A percentile compares a stretch with the other conserved stretches of the same genome.
phyloP scores from a whole-genome alignment of 2,888 invertebrate species.

The Lochmaea crataegi region DNA sequence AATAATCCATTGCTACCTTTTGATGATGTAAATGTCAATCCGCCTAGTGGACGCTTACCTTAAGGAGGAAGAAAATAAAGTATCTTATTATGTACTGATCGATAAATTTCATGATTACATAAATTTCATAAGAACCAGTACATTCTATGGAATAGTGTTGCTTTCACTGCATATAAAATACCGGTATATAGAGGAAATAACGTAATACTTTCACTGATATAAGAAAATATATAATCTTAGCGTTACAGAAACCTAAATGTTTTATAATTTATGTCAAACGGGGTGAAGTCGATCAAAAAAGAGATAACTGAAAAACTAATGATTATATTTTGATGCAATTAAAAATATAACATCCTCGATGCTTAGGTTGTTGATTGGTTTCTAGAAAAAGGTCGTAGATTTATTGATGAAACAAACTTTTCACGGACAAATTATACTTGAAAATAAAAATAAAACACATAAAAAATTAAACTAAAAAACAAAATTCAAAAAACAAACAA shows the following conservation, averaged over 20 bases:
- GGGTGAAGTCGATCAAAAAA: too few species aligned
- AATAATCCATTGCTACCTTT: too few species aligned
- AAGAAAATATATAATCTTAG: background rate
- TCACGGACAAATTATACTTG: background rate
- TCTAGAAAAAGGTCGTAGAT: background rate
- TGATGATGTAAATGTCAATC: too few species aligned
- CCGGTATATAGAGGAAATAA: slow-evolving; percentile 1
- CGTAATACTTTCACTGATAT: slow-evolving; percentile 6
- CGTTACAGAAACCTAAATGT: background rate
- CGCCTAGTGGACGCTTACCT: too few species aligned
- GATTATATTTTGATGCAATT: background rate
- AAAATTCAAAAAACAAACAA: background rate
- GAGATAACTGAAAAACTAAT: background rate
- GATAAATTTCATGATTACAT: background rate
- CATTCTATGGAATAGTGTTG: background rate
- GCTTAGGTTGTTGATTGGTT: too few species aligned
- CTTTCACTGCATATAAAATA: background rate
- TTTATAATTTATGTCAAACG: too few species aligned
- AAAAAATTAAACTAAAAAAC: background rate
- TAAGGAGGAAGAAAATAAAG: background rate
- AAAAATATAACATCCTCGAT: too few species aligned
- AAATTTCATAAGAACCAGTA: background rate
- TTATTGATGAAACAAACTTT: background rate
- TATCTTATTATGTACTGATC: background rate
- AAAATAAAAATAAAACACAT: background rate